Conservation (phyloP, 2,113 vertebrate genomes). For the Mionectes macconnelli region DNA sequence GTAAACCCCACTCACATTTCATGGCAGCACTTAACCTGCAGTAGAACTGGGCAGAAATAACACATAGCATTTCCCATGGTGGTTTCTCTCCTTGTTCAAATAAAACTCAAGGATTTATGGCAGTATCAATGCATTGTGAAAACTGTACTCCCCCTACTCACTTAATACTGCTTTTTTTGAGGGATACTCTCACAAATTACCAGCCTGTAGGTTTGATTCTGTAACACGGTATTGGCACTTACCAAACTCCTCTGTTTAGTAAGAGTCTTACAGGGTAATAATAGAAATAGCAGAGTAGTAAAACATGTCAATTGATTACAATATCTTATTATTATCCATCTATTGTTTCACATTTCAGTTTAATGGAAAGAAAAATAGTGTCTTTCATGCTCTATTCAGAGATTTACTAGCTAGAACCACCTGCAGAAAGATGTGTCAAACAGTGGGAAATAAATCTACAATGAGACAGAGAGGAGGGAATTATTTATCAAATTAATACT, state of each 20-base stretch:
- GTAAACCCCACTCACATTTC: background rate
- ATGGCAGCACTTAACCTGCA: background rate
- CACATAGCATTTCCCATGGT: background rate
- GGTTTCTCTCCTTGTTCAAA: background rate
- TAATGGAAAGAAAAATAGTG: background rate
- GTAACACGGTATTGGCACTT: background rate
- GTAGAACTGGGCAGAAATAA: background rate
- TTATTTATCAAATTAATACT: background rate
- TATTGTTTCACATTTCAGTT: background rate
- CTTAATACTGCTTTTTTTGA: background rate
- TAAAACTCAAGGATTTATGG: background rate
- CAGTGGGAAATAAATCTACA: background rate
- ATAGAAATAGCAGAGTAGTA: background rate
- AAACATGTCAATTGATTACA: background rate
- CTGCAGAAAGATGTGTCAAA: background rate
- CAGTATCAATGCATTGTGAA: background rate
- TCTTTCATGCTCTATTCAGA: background rate
- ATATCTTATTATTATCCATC: background rate
- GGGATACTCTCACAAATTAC: background rate
- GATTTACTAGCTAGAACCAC: background rate
- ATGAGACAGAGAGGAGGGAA: background rate
- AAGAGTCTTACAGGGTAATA: background rate
- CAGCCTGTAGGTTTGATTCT: background rate
- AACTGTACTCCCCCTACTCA: background rate
- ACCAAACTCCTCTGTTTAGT: background rate